Percentiles rank a stretch among this genome's conserved stretches.
Conservation (phyloP, 2,113 vertebrate genomes). For the Myotis yumanensis region DNA sequence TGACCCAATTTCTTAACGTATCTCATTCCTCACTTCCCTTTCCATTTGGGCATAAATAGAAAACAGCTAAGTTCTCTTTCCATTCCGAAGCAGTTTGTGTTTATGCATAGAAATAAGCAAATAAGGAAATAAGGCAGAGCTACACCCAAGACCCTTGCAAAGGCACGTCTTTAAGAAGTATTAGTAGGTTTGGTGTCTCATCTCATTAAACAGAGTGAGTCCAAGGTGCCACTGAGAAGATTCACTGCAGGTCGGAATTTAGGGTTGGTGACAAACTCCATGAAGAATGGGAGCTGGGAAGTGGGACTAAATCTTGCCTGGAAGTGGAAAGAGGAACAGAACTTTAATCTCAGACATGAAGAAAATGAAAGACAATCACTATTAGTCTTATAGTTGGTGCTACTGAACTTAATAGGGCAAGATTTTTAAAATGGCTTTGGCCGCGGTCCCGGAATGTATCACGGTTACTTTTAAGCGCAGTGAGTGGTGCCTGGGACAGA, state of each 20-base stretch:
- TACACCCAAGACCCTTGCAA: neutral
- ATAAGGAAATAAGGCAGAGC: no score
- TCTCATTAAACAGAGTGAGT: neutral
- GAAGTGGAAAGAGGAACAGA: neutral
- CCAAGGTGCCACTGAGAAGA: neutral
- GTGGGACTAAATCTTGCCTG: neutral
- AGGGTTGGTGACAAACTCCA: neutral
- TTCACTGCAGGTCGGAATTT: neutral
- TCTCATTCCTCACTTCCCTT: no score
- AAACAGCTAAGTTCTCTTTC: neutral
- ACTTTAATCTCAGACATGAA: neutral
- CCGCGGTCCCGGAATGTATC: neutral
- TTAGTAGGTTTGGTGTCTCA: neutral
- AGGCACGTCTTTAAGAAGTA: neutral
- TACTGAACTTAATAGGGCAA: neutral
- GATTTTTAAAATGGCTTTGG: neutral
- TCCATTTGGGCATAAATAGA: neutral
- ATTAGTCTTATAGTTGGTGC: neutral
- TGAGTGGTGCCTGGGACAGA: neutral
- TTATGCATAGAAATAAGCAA: neutral
- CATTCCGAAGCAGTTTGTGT: neutral
- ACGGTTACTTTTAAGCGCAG: neutral
- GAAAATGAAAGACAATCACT: neutral
- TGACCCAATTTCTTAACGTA: neutral
- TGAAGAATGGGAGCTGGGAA: neutral